Base-by-base conservation (phyloP, 2,888 invertebrate species). In the Mimas tiliae region DNA sequence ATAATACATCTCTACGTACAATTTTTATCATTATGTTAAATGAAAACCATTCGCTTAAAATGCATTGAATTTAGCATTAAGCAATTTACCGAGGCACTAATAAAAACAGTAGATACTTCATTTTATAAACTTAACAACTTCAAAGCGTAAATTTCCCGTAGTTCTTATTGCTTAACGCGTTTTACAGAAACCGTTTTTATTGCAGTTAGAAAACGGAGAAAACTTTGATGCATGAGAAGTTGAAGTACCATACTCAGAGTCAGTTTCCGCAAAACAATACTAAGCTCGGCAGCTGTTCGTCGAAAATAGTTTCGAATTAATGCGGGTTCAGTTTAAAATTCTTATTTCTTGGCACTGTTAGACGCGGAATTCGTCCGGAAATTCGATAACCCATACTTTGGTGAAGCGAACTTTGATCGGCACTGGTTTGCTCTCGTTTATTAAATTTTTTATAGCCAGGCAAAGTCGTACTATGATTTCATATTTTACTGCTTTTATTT, bases 281-380 rank as follows among this genome's bases (percentile, higher is more conserved):
- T 62, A 50, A 66, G 68, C 64, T 62, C 65, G 63, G 63, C 75
- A 73, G 69, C 70, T 70, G 74, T 68, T 52, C 66, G 62, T 52
- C 63, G 65, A 67, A 76, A 77, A 78, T 71, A 74, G 77, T 75
- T 77, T 74, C 72, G 74, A 73, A 76, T 72, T 76, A 77, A 75
- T 74, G 71, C 70, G 67, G 64, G 67, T 70, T 65, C 68, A 71
- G 70, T 73, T 76, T 74, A 64, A 75, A 76, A 79, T 75, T 76
- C 70, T 63, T 67, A 69, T 72, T 76, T 73, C 72, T 75, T 77
- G 75, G 72, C 74, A 72, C 58, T 55, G 64, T 51, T 52, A 65
- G 67, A 52, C 68, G 70, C 12, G 69, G 69, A 71, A 70, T 73
- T 64, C 68, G 64, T 66, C 52, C 58, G 69, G 64, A 71, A 69